phyloP scores from a whole-genome alignment of 2,888 invertebrate genomes.

The Hesperia comma region DNA sequence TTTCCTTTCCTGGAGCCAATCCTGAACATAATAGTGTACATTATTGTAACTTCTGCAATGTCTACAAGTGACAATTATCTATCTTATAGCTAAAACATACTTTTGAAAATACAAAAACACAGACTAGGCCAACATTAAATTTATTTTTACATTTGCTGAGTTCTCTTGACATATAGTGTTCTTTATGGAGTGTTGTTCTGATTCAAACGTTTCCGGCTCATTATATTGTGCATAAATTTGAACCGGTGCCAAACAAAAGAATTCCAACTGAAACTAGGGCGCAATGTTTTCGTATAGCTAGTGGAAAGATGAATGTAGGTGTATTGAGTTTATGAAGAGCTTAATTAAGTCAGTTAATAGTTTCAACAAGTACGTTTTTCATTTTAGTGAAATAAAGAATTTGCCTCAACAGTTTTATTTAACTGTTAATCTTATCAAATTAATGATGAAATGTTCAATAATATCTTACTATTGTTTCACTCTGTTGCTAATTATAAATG shows the following conservation, averaged over 20 bases:
- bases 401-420: background rate
- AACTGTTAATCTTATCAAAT: background rate
- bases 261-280: conserved; percentile 16
- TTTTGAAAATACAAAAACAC: no score
- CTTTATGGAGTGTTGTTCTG: background rate
- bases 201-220: background rate
- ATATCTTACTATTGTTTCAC: background rate
- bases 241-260: conserved; percentile 33
- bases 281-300: conserved; percentile 1
- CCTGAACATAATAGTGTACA: no score
- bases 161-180: background rate
- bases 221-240: conserved; percentile 36
- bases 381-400: background rate
- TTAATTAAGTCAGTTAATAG: background rate
- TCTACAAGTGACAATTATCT: no score
- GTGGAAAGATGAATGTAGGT: background rate
- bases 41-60: no score
- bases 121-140: no score
- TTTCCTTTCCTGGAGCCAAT: no score
- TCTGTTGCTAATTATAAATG: no score
- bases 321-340: background rate
- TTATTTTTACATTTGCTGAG: background rate
- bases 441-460: background rate
- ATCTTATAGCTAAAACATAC: no score
- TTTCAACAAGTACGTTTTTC: conserved; percentile 2